A percentile compares a stretch with the other conserved stretches of the same genome.
These are phyloP conservation scores for Mya arenaria DNA, from an alignment of 1,140 invertebrate genomes.

Conservation along the genomic window DNA sequence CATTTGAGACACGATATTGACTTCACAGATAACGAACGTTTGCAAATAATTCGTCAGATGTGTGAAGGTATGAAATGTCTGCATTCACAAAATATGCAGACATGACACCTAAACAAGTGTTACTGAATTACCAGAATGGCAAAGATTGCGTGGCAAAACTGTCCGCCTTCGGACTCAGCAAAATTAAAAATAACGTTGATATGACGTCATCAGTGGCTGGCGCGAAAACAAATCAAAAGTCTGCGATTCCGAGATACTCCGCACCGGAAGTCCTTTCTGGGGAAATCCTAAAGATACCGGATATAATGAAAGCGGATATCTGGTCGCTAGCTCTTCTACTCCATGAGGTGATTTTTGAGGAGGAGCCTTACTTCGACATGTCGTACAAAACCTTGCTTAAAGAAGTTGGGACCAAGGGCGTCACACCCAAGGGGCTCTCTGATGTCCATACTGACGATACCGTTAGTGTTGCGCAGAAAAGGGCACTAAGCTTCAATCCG, in stretches of 20 bases:
- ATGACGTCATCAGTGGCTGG: not conserved
- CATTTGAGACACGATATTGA: slow-evolving; percentile 41
- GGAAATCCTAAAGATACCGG: slow-evolving; percentile 26
- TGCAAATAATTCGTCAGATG: not conserved
- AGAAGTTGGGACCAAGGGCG: slow-evolving; percentile 36
- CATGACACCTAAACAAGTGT: not conserved
- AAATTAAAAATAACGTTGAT: slow-evolving; percentile 56
- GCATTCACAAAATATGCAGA: slow-evolving; percentile 14
- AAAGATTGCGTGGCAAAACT: slow-evolving; percentile 46
- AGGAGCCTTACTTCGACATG: slow-evolving; percentile 56
- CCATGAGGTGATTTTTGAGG: slow-evolving; percentile 51
- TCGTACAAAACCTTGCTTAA: slow-evolving; percentile 40
- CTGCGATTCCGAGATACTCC: slow-evolving; percentile 63
- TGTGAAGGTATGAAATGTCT: slow-evolving; percentile 17
- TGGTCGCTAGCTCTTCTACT: slow-evolving; percentile 54
- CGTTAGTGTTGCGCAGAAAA: not conserved
- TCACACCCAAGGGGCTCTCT: slow-evolving; percentile 27
- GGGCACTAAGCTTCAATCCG: slow-evolving; percentile 49
- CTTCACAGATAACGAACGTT: not conserved
- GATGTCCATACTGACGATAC: not conserved
- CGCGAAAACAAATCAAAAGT: slow-evolving; percentile 22
- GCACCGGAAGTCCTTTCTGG: slow-evolving; percentile 61
- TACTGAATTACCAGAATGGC: not conserved
- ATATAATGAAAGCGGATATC: slow-evolving; percentile 55
- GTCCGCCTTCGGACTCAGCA: slow-evolving; percentile 62